Conservation (phyloP, 2,888 invertebrate species). For the Imbricaverruca yamaguchii region DNA sequence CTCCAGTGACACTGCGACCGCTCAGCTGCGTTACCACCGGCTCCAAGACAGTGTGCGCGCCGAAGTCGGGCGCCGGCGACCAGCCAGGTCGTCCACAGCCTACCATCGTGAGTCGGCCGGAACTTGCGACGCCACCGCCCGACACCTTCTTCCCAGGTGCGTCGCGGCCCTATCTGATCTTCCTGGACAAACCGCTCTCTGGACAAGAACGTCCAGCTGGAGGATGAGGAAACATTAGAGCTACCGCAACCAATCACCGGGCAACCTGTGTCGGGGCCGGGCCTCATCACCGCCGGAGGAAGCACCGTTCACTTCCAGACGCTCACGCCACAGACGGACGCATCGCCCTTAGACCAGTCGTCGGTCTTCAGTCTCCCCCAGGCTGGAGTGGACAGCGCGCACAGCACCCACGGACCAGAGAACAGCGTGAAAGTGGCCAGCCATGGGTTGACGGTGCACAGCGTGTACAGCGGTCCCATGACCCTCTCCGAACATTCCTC, state of each 20-base stretch:
- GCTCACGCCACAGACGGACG: too few species aligned
- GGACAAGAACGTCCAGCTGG: neutral
- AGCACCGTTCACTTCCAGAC: neutral
- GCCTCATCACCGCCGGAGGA: neutral
- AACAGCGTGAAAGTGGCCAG: neutral
- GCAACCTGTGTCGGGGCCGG: neutral
- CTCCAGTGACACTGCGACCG: neutral
- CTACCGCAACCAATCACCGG: neutral
- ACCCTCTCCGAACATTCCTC: too few species aligned
- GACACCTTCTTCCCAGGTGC: neutral
- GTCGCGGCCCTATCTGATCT: too few species aligned
- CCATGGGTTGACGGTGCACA: neutral
- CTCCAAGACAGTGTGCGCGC: neutral
- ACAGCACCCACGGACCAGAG: neutral
- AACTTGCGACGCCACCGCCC: neutral
- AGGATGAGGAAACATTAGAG: neutral
- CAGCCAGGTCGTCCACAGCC: neutral
- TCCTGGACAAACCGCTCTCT: neutral
- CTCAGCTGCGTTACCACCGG: neutral
- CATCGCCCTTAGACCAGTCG: too few species aligned
- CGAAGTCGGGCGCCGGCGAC: neutral
- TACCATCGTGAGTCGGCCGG: neutral
- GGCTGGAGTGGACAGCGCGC: neutral
- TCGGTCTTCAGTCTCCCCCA: too few species aligned
- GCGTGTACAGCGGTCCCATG: too few species aligned